Evolutionary conservation across 2,888 invertebrate species (phyloP).

Genomic region (Latrodectus hesperus): DNA sequence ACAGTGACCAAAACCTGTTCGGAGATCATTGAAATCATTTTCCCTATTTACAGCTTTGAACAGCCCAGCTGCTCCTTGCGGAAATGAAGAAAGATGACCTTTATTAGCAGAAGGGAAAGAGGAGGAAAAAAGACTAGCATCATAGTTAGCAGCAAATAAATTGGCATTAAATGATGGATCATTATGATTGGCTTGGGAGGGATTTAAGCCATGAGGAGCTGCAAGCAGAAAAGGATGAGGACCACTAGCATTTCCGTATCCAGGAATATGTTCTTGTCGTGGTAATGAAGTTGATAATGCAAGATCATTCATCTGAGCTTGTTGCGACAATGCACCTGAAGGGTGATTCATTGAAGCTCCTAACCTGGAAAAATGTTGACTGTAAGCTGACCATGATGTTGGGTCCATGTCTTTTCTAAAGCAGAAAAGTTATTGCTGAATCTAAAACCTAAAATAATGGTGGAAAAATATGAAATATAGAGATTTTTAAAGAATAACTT

Average conservation of each 20-base stretch:
- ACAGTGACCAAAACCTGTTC: conserved; percentile 70
- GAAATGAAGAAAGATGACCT: conserved; percentile 64
- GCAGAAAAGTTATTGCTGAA: not conserved
- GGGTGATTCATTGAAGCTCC: conserved; percentile 70
- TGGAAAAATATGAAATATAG: too few relatives aligned
- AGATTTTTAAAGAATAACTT: too few relatives aligned
- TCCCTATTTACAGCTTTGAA: conserved; percentile 71
- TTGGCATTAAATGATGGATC: conserved; percentile 64
- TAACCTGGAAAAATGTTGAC: conserved; percentile 71
- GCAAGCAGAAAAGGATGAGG: conserved; percentile 68
- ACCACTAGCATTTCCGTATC: conserved; percentile 68
- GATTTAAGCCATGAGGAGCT: conserved; percentile 70
- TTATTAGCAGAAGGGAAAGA: conserved; percentile 65
- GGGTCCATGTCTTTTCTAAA: conserved; percentile 70
- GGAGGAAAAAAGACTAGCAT: conserved; percentile 64
- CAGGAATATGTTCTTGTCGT: conserved; percentile 70
- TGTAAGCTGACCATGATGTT: conserved; percentile 71
- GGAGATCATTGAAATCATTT: conserved; percentile 70
- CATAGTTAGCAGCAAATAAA: conserved; percentile 64
- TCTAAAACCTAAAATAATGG: too few relatives aligned
- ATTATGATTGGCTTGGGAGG: conserved; percentile 65
- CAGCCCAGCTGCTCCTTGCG: conserved; percentile 62
- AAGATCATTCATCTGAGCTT: conserved; percentile 71
- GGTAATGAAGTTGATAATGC: conserved; percentile 67
- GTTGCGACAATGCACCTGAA: conserved; percentile 63